Conservation (phyloP, 92 coral and sea anemone species). For the Virgularia gustaviana region DNA sequence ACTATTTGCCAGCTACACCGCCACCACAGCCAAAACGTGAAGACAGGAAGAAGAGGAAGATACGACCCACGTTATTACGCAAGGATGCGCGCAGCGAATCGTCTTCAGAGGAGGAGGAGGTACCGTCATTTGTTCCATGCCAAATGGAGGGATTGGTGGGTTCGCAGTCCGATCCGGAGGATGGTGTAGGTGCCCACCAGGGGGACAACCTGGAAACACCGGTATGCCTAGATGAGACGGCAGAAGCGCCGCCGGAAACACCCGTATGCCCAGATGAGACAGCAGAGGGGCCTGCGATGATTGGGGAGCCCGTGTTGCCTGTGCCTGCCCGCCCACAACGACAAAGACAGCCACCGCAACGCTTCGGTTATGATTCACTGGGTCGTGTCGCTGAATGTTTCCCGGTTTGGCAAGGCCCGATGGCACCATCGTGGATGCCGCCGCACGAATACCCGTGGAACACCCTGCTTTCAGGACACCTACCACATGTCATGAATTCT, state of each 20-base stretch:
- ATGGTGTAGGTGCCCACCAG: background rate
- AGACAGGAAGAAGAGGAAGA: background rate
- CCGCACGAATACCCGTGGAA: background rate
- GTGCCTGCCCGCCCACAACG: background rate
- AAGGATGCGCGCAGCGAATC: background rate
- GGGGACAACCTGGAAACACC: background rate
- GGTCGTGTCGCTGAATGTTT: background rate
- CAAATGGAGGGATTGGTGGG: background rate
- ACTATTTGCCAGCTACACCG: conserved; percentile 24
- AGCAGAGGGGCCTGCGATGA: no score
- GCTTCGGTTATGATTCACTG: background rate
- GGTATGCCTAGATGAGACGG: background rate
- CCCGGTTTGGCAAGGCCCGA: background rate
- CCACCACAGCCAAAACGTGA: conserved; percentile 6
- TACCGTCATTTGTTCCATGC: background rate
- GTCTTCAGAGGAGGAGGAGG: conserved; percentile 1
- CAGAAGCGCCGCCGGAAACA: background rate
- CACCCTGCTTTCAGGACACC: background rate
- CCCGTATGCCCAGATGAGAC: no score
- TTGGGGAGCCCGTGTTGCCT: background rate
- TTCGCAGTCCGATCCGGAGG: background rate
- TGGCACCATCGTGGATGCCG: background rate
- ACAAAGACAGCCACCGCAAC: conserved; percentile 5
- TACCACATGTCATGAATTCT: background rate
- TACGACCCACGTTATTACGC: background rate